Evolutionary conservation across 2,797 vertebrate species (phyloP).

Genomic region (Melanotaenia boesemani): DNA sequence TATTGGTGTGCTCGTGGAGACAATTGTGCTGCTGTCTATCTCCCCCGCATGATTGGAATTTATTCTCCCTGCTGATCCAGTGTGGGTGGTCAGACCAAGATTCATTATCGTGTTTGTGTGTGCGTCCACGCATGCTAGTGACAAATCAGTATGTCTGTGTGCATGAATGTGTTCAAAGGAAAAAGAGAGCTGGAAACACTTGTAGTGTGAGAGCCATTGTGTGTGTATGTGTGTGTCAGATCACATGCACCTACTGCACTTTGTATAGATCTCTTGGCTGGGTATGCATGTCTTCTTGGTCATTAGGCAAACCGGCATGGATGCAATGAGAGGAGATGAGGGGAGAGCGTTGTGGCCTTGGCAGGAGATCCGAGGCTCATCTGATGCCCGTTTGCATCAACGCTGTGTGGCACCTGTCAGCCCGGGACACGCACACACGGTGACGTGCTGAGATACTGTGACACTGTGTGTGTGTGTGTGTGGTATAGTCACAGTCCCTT

Average conservation of each 20-base stretch:
- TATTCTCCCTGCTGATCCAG: constrained; percentile 66
- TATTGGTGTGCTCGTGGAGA: constrained; percentile 52
- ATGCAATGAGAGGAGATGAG: constrained; percentile 73
- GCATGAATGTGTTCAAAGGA: constrained; percentile 27
- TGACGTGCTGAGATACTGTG: constrained; percentile 66
- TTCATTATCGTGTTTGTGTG: constrained; percentile 48
- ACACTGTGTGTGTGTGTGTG: constrained; percentile 46
- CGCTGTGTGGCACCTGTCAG: constrained; percentile 80
- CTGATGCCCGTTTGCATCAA: constrained; percentile 88
- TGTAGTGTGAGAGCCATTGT: constrained; percentile 37
- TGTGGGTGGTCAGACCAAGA: constrained; percentile 70
- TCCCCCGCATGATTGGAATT: constrained; percentile 68
- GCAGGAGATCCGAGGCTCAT: constrained; percentile 87
- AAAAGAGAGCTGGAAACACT: constrained; percentile 44
- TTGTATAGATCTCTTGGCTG: constrained; percentile 37
- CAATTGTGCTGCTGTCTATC: constrained; percentile 50
- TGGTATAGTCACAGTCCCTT: constrained; percentile 46
- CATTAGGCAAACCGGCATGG: constrained; percentile 67
- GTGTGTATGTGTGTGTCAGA: constrained; percentile 33
- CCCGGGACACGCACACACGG: constrained; percentile 47
- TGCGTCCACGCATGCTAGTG: constrained; percentile 15
- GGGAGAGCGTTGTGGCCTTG: constrained; percentile 81
- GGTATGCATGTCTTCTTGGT: constrained; percentile 57
- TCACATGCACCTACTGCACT: constrained; percentile 53
- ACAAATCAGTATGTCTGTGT: constrained; percentile 45